Evolutionary conservation across 2,113 vertebrate species (phyloP).

Genomic region (Paedocypris sp.): DNA sequence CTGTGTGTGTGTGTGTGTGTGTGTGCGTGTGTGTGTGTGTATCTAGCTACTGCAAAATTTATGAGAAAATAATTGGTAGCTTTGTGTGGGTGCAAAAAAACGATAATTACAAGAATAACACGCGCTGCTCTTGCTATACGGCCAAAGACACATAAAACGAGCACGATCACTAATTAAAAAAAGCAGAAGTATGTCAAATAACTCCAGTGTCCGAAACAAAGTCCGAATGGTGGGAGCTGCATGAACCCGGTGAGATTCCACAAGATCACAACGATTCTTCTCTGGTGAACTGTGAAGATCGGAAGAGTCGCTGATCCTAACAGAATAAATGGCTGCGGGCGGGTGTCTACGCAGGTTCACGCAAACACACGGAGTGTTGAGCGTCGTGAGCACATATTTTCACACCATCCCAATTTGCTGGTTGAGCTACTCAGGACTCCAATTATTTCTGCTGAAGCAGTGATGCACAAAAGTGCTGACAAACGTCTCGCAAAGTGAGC

Average conservation of each 20-base stretch:
- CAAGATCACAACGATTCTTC: conserved; percentile 23
- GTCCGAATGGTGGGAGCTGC: conserved; percentile 4
- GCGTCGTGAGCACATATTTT: not conserved
- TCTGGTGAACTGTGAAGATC: conserved; percentile 19
- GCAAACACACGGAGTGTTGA: conserved; percentile 3
- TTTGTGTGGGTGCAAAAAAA: no score
- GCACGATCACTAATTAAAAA: no score
- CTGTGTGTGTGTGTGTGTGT: no score
- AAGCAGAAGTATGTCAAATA: no score
- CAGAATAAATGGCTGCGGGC: conserved; percentile 2
- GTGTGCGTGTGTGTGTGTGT: no score
- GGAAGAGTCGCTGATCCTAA: conserved; percentile 12
- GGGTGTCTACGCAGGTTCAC: conserved; percentile 9
- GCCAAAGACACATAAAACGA: no score
- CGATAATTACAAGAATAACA: no score
- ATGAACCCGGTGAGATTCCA: conserved; percentile 18
- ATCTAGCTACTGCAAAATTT: no score
- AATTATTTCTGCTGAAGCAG: not conserved
- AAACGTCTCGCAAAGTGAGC: not conserved
- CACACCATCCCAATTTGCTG: conserved; percentile 1
- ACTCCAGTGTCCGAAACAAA: no score
- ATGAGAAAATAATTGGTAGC: no score
- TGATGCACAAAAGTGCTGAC: not conserved
- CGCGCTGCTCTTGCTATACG: no score
- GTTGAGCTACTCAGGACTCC: not conserved